Conservation (phyloP, 1,140 invertebrate genomes). For the Heliconius congener region DNA sequence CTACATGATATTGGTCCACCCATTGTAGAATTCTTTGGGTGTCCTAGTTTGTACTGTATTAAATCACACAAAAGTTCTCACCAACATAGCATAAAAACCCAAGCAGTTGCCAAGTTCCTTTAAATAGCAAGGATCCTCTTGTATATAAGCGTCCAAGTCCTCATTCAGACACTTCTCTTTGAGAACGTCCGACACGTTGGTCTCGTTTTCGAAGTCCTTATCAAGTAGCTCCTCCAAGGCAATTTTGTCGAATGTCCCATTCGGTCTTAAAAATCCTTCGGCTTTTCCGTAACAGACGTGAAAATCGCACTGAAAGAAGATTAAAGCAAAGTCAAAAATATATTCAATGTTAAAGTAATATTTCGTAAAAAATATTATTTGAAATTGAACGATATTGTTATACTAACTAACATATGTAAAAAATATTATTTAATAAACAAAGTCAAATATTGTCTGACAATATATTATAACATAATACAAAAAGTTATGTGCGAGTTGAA, state of each 20-base stretch:
- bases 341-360: not conserved
- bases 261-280: slow-evolving; percentile 8
- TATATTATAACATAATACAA: too few relatives aligned
- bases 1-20: too few relatives aligned
- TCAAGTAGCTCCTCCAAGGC: not conserved
- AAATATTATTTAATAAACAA: too few relatives aligned
- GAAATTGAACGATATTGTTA: too few relatives aligned
- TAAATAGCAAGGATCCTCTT: slow-evolving; percentile 17
- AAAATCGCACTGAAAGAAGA: slow-evolving; percentile 26
- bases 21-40: too few relatives aligned
- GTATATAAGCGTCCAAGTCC: slow-evolving; percentile 2
- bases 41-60: too few relatives aligned
- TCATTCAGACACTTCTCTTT: slow-evolving; percentile 25
- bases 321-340: not conserved
- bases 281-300: slow-evolving; percentile 15
- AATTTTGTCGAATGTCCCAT: slow-evolving; percentile 21
- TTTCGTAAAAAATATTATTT: too few relatives aligned
- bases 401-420: too few relatives aligned
- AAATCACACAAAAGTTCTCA: slow-evolving; percentile 6
- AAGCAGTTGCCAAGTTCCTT: slow-evolving; percentile 19
- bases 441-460: too few relatives aligned
- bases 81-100: slow-evolving; percentile 11
- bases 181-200: not conserved
- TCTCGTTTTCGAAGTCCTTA: slow-evolving; percentile 18
- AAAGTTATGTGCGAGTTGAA: too few relatives aligned